Evolutionary conservation across 2,888 invertebrate species (phyloP).

Genomic region (Aethes cnicana): DNA sequence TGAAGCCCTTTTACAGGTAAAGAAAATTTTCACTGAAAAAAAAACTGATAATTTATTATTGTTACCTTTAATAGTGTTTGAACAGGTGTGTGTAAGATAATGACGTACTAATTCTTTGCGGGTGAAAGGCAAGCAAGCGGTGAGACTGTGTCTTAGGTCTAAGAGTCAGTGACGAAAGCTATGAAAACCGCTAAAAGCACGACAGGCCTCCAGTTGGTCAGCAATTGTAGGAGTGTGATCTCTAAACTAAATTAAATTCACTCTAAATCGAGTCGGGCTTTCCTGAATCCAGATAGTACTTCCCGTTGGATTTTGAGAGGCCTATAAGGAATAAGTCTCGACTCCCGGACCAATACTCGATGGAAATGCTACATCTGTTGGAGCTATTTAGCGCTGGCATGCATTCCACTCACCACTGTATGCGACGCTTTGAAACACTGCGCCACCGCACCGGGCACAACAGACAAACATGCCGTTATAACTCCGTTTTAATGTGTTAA

Average conservation of each 20-base stretch:
- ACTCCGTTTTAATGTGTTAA: constrained; percentile 33
- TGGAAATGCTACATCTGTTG: constrained; percentile 18
- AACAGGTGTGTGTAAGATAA: too few relatives aligned
- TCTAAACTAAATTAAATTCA: constrained; percentile 30
- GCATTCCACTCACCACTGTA: constrained; percentile 94
- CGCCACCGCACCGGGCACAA: constrained; percentile 78
- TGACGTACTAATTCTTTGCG: constrained; percentile 6
- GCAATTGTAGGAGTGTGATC: constrained; percentile 54
- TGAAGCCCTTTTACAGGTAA: too few relatives aligned
- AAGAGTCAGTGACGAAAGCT: constrained; percentile 51
- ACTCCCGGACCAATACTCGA: constrained; percentile 12
- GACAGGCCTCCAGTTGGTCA: constrained; percentile 58
- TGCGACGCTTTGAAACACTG: constrained; percentile 98
- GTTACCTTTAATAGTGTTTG: too few relatives aligned
- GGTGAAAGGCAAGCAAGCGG: constrained; percentile 36
- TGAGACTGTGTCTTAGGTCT: constrained; percentile 35
- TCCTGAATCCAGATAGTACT: background rate
- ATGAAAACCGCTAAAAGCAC: constrained; percentile 53
- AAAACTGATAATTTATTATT: too few relatives aligned
- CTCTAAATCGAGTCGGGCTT: constrained; percentile 4
- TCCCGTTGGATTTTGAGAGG: background rate
- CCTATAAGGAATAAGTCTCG: constrained; percentile 10
- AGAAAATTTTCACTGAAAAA: too few relatives aligned
- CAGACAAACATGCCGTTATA: constrained; percentile 80
- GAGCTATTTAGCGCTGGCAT: constrained; percentile 60